These are phyloP conservation scores for Semaprochilodus insignis DNA, from an alignment of 2,797 vertebrate species.

Conservation along the genomic window DNA sequence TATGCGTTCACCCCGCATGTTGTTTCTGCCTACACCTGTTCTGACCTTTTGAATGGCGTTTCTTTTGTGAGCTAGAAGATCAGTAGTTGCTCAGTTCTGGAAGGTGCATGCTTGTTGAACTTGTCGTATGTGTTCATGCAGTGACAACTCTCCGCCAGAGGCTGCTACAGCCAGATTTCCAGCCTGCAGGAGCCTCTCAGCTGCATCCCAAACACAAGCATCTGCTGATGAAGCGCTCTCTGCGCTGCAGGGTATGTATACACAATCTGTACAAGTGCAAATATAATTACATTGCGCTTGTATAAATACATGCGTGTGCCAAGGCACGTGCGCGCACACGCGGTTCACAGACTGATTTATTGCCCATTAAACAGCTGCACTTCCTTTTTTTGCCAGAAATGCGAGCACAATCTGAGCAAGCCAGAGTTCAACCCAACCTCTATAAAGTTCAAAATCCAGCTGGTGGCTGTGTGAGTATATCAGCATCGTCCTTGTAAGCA, in stretches of 20 bases:
- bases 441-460: constrained; percentile 99
- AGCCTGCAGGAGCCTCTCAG: constrained; percentile 93
- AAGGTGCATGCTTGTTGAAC: background rate
- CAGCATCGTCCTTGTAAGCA: background rate
- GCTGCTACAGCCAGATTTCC: constrained; percentile 95
- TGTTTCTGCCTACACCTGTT: no score
- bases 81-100: background rate
- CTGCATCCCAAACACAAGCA: constrained; percentile 98
- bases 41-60: no score
- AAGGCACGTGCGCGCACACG: background rate
- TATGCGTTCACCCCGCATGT: no score
- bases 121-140: constrained; percentile 58
- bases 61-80: no score
- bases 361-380: background rate
- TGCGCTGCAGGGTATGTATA: constrained; percentile 91
- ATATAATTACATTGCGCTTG: background rate
- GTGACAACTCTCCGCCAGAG: constrained; percentile 96
- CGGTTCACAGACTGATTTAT: background rate
- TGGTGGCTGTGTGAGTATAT: constrained; percentile 96
- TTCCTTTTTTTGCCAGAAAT: constrained; percentile 82
- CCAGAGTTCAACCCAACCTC: constrained; percentile 99
- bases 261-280: background rate
- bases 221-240: constrained; percentile 95
- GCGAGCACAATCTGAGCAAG: constrained; percentile 99
- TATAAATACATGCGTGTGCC: background rate